Base-by-base conservation (phyloP, 1,140 invertebrate genomes). In the Zaprionus taronus region DNA sequence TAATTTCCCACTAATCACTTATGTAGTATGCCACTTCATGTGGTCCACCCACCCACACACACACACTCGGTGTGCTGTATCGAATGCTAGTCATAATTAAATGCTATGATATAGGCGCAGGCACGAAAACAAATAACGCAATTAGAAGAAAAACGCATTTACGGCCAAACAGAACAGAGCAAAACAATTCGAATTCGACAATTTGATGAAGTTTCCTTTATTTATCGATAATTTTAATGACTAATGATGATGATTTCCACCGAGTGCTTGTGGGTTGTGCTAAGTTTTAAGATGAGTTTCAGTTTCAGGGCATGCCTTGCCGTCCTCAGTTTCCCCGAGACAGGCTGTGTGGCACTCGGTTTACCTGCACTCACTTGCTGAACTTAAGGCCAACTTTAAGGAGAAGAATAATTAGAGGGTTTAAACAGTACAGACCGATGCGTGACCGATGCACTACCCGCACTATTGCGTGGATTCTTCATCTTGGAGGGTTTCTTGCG, bases 401-500 rank as follows among this genome's bases (percentile, higher is more conserved):
- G n/a, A 36, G 20, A 36, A 0, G 22, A 34, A 49, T 49, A 31
- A n/a, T 24, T 34, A 14, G 24, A 1, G 15, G 24, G 2, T 17
- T 28, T 36, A 28, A 26, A 28, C 14, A n/a, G 28, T 41, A 34
- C 31, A 11, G 31, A 34, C 9, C 31, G 31, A 34, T 56, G 20
- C 1, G 7, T 17, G 4, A 56, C n/a, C 15, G 15, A 17, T 26
- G 24, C 6, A 17, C 9, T 68, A 93, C 92, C 91, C 57, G 79
- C 65, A n/a, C 82, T 69, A 22, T 66, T 81, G 31, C 91, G 91
- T 44, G 78, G 75, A 56, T 81, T 76, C 77, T 92, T 93, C 61
- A 89, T 80, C 68, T 92, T 93, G 4, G 76, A 71, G 36, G 81
- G 76, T 75, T 93, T 93, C 68, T 92, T 91, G 47, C 92, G 90